phyloP scores from a whole-genome alignment of 2,113 vertebrate genomes.

The Desmodus rotundus region DNA sequence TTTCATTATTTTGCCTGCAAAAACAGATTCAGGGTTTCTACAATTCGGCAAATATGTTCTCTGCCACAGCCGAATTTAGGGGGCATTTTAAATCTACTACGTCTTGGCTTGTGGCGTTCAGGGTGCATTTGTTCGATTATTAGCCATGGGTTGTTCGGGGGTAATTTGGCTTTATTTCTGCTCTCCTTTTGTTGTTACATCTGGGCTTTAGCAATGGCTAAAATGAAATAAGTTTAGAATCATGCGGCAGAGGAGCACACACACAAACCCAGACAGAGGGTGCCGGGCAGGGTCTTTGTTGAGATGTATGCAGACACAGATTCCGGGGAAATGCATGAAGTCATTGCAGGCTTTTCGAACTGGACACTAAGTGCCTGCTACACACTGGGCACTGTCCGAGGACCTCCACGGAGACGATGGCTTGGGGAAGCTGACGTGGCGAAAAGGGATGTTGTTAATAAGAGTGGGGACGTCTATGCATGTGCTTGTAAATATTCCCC shows the following conservation, averaged over 20 bases:
- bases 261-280: neutral
- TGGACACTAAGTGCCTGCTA: neutral
- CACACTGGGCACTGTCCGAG: neutral
- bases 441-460: neutral
- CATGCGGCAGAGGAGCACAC: neutral
- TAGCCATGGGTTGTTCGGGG: neutral
- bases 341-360: neutral
- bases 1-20: neutral
- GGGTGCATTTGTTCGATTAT: neutral
- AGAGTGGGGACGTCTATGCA: neutral
- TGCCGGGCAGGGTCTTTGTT: neutral
- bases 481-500: neutral
- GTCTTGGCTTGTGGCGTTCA: neutral
- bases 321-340: neutral
- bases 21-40: slow-evolving; percentile 48
- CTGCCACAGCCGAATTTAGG: neutral
- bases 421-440: neutral
- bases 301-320: neutral
- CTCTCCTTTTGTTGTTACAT: neutral
- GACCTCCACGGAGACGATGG: no score
- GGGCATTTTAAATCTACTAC: neutral
- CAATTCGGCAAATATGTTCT: neutral
- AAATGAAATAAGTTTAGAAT: neutral
- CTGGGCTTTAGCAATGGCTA: neutral
- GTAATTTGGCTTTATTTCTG: slow-evolving; percentile 52